phyloP scores from a whole-genome alignment of 2,797 vertebrate species.

The Buphagus erythrorhynchus region DNA sequence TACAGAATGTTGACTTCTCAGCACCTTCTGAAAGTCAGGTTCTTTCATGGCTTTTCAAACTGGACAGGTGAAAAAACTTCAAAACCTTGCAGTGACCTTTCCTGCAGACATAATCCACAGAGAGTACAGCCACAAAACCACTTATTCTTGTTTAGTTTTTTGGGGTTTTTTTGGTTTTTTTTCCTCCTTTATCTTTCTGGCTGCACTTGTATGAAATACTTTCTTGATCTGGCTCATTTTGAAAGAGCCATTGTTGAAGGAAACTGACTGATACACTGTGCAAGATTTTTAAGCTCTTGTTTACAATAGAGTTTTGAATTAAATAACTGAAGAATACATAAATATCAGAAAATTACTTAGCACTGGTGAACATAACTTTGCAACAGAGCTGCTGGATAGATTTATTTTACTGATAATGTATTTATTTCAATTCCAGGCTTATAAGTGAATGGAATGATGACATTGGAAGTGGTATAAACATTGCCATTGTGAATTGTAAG shows the following conservation, averaged over 20 bases:
- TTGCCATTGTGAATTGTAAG: slow-evolving; percentile 78
- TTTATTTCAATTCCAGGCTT: slow-evolving; percentile 70
- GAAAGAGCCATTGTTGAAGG: not conserved
- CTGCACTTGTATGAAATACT: not conserved
- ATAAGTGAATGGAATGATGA: slow-evolving; percentile 46
- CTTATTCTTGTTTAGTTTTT: not conserved
- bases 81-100: not conserved
- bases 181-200: not conserved
- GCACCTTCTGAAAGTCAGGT: not conserved
- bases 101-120: not conserved
- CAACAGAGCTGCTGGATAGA: not conserved
- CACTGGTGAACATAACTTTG: not conserved
- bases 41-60: not conserved
- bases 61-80: not conserved
- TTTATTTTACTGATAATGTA: not conserved
- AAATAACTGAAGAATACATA: not conserved
- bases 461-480: slow-evolving; percentile 76
- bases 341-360: not conserved
- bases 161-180: fast-evolving
- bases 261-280: not conserved
- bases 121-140: not conserved
- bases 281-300: not conserved
- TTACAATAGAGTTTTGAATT: not conserved
- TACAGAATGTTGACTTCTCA: not conserved
- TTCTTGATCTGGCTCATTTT: not conserved